A percentile compares a stretch with the other conserved stretches of the same genome.
These are phyloP conservation scores for Leptocoma aspasia DNA, from an alignment of 2,113 vertebrate species.

Conservation along the genomic window DNA sequence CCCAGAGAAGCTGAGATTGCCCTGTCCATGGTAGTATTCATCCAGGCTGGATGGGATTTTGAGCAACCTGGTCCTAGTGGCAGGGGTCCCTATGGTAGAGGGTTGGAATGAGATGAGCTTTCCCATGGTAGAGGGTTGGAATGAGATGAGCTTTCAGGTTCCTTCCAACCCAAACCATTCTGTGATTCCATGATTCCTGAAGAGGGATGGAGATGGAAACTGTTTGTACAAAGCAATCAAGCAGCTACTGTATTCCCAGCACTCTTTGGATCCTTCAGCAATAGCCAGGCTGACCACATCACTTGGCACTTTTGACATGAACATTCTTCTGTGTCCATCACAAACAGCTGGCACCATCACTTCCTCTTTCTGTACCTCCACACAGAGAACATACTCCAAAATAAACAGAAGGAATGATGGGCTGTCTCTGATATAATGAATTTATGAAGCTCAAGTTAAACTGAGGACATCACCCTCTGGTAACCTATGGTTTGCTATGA, in stretches of 20 bases:
- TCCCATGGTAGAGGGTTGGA: background rate
- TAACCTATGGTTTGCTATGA: background rate
- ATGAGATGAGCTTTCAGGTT: accelerated
- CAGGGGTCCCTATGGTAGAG: background rate
- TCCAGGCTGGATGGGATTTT: background rate
- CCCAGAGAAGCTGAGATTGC: background rate
- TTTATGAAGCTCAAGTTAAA: background rate
- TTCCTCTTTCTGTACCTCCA: background rate
- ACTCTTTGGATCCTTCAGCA: background rate
- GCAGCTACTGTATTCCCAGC: background rate
- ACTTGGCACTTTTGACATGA: background rate
- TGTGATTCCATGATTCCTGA: background rate
- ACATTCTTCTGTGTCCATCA: background rate
- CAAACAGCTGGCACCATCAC: background rate
- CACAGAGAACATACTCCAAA: background rate
- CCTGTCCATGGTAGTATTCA: background rate
- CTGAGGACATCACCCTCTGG: background rate
- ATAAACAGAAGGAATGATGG: background rate
- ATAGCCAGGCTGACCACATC: background rate
- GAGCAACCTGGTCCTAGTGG: background rate
- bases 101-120: accelerated
- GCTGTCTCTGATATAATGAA: background rate
- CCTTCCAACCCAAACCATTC: background rate
- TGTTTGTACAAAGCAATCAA: background rate
- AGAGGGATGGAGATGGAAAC: background rate